A percentile compares a stretch with the other conserved stretches of the same genome.
phyloP scores from a whole-genome alignment of 2,797 vertebrate species.

The Phylloscopus collybita region DNA sequence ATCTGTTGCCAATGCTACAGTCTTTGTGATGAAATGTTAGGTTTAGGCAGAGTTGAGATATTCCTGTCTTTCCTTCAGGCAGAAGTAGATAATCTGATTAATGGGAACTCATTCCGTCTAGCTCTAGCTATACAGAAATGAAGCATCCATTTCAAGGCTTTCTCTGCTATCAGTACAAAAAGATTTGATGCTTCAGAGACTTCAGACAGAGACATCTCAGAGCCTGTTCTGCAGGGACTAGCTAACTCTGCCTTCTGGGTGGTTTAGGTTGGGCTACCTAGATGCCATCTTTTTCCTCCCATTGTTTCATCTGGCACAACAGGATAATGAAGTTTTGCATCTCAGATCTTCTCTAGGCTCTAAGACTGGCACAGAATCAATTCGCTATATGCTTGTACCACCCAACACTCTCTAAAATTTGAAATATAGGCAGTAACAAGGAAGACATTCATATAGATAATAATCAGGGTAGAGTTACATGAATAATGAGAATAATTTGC shows the following conservation, averaged over 20 bases:
- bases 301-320: background rate
- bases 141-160: background rate
- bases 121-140: background rate
- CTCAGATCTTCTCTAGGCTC: background rate
- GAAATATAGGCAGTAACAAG: background rate
- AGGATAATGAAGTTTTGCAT: background rate
- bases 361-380: background rate
- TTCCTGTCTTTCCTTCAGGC: background rate
- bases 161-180: background rate
- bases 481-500: background rate
- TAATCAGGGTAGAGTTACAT: background rate
- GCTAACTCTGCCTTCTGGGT: background rate
- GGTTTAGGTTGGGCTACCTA: background rate
- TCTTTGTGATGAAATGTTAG: background rate
- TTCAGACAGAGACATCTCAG: background rate
- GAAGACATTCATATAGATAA: background rate
- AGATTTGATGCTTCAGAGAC: background rate
- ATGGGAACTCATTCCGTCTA: background rate
- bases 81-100: background rate
- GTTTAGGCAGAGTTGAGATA: background rate
- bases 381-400: background rate
- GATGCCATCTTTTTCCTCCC: background rate
- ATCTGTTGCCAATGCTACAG: background rate
- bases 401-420: background rate
- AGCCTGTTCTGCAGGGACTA: background rate